Evolutionary conservation across 2,888 invertebrate genomes (phyloP), one percentile per base, ranked within the genome.

Genomic region (Drosophila macrospina): DNA sequence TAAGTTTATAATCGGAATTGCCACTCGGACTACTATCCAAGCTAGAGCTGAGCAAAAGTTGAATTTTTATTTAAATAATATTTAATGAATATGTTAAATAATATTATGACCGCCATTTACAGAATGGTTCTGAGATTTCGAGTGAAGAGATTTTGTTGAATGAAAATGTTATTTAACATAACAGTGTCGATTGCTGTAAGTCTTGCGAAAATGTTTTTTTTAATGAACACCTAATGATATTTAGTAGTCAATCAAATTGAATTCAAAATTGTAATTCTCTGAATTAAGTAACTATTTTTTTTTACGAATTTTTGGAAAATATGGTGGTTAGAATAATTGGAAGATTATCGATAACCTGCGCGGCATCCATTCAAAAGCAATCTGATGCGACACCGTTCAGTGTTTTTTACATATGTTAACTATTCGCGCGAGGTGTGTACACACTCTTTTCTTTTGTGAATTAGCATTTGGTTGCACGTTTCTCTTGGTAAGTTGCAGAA

Each of bases 391-490:
- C 39, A 36, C 4, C n/a, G 45, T 26, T 45, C n/a, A 56, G 56
- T 60, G 54, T 36, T 68, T 11, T 11, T 28, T 15, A 8, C 7
- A 15, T 7, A n/a, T 42, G 13, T 28, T 52, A 42, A 62, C 10
- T 0, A 24, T 28, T 6, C 8, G 2, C 10, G 20, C 5, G 24
- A 4, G 20, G 8, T 39, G 60, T 69, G 73, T 60, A 66, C 54
- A 77, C 82, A 79, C 65, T 89, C 88, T 91, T 91, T 90, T 84
- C 78, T 71, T 84, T 89, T 80, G 88, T 89, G 89, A 89, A 82
- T 87, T 79, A 82, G 86, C 89, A 86, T 88, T 86, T 90, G 81
- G 81, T 80, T 88, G 89, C 91, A 91, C 91, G 91, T 91, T 91
- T 91, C 80, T 75, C 45, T 52, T 81, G 91, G 91, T 91, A 74